Evolutionary conservation across 2,888 invertebrate genomes (phyloP).

Genomic region (Philereme vetulata): DNA sequence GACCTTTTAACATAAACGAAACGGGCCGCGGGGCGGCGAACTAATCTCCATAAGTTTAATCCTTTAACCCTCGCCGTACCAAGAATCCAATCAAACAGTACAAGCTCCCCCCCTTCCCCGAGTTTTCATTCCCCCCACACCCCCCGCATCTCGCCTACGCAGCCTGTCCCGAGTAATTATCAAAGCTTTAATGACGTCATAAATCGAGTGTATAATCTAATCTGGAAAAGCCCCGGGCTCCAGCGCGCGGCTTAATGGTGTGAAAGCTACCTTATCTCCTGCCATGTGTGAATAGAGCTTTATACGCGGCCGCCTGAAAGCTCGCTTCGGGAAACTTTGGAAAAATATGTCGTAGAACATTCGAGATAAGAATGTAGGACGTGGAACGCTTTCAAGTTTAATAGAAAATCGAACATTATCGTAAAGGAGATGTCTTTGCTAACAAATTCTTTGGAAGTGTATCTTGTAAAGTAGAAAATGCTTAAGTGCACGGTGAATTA

Average conservation of each 20-base stretch:
- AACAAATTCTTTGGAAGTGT: slow-evolving; percentile 78
- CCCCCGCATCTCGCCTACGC: slow-evolving; percentile 74
- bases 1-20: slow-evolving; percentile 81
- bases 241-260: slow-evolving; percentile 83
- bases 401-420: slow-evolving; percentile 85
- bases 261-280: slow-evolving; percentile 84
- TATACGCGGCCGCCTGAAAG: slow-evolving; percentile 82
- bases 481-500: slow-evolving; percentile 43
- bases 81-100: slow-evolving; percentile 84
- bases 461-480: slow-evolving; percentile 56
- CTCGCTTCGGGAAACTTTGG: slow-evolving; percentile 83
- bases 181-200: slow-evolving; percentile 85
- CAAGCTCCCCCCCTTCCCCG: slow-evolving; percentile 67
- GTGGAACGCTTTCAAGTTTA: slow-evolving; percentile 82
- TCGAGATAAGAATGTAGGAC: slow-evolving; percentile 83
- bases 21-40: slow-evolving; percentile 81
- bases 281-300: slow-evolving; percentile 84
- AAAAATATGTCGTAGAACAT: slow-evolving; percentile 83
- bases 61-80: slow-evolving; percentile 82
- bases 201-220: slow-evolving; percentile 85
- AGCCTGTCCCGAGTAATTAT: slow-evolving; percentile 85
- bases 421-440: slow-evolving; percentile 82
- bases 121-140: slow-evolving; percentile 48
- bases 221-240: slow-evolving; percentile 85
- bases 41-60: slow-evolving; percentile 84